Evolutionary conservation across 2,797 vertebrate species (phyloP).

Genomic region (Myiotriccus ornatus): DNA sequence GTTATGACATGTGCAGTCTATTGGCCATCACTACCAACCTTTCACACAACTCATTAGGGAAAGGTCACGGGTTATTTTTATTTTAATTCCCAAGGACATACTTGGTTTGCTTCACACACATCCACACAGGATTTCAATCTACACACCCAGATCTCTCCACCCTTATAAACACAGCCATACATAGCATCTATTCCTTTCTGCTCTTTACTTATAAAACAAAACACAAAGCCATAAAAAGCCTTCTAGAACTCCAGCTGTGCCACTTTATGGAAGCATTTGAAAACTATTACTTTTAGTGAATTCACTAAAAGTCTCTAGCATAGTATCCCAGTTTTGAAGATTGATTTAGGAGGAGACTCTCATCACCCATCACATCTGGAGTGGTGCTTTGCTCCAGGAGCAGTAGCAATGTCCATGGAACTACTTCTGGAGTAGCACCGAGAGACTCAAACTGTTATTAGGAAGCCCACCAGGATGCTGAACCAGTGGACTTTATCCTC

Average conservation of each 20-base stretch:
- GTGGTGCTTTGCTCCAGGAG: background rate
- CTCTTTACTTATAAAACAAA: slow-evolving; percentile 28
- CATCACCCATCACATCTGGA: background rate
- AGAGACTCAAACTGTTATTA: fast-evolving
- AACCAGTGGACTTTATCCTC: background rate
- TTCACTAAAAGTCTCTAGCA: background rate
- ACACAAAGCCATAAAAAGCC: slow-evolving; percentile 39
- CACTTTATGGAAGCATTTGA: slow-evolving; percentile 50
- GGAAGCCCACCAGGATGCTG: background rate
- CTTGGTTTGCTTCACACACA: slow-evolving; percentile 22
- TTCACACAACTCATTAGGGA: slow-evolving; percentile 52
- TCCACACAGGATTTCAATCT: slow-evolving; percentile 24
- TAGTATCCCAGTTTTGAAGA: background rate
- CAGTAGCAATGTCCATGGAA: background rate
- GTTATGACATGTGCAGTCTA: slow-evolving; percentile 38
- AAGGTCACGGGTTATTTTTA: slow-evolving; percentile 47
- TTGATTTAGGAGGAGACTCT: slow-evolving; percentile 6
- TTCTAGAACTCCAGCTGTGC: slow-evolving; percentile 45
- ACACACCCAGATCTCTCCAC: background rate
- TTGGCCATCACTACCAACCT: slow-evolving; percentile 41
- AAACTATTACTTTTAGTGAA: slow-evolving; percentile 47
- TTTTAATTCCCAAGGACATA: slow-evolving; percentile 25
- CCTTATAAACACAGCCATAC: slow-evolving; percentile 9
- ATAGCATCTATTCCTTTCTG: background rate
- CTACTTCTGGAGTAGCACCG: background rate